phyloP scores from a whole-genome alignment of 2,888 invertebrate species.

The Danaus chrysippus region DNA sequence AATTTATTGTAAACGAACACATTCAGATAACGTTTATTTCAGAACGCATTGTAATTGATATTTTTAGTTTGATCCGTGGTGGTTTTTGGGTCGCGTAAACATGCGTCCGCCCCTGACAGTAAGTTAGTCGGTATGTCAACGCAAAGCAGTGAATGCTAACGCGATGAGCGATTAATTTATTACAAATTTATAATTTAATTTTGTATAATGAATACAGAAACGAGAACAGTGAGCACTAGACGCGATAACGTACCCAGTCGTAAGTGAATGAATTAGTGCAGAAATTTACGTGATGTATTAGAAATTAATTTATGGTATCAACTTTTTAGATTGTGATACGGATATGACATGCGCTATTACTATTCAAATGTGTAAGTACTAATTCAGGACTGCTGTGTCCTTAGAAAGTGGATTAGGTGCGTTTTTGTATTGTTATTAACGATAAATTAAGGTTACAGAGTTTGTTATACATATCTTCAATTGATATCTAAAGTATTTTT shows the following conservation, averaged over 20 bases:
- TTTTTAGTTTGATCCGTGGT: constrained; percentile 74
- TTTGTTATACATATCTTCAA: not conserved
- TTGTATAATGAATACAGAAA: constrained; percentile 58
- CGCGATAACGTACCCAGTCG: constrained; percentile 71
- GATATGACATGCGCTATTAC: constrained; percentile 76
- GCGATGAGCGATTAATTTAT: constrained; percentile 48
- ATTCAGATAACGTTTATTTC: constrained; percentile 60
- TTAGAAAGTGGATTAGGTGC: not conserved
- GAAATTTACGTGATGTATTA: constrained; percentile 12
- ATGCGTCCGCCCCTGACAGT: constrained; percentile 65
- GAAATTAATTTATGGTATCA: constrained; percentile 45
- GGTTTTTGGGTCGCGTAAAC: constrained; percentile 77
- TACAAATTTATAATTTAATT: constrained; percentile 32
- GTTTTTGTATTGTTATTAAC: not conserved
- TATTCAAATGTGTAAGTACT: constrained; percentile 75
- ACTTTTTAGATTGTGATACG: constrained; percentile 75
- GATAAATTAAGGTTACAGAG: not conserved
- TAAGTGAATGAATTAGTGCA: constrained; percentile 52
- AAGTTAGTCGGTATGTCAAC: constrained; percentile 66
- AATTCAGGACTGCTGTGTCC: constrained; percentile 20
- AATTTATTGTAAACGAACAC: constrained; percentile 60
- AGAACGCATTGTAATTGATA: constrained; percentile 74
- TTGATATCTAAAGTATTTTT: not conserved
- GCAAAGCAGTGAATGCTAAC: constrained; percentile 57
- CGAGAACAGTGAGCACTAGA: constrained; percentile 60